Conservation (phyloP, 2,888 invertebrate species). For the Drosophila phalerata region DNA sequence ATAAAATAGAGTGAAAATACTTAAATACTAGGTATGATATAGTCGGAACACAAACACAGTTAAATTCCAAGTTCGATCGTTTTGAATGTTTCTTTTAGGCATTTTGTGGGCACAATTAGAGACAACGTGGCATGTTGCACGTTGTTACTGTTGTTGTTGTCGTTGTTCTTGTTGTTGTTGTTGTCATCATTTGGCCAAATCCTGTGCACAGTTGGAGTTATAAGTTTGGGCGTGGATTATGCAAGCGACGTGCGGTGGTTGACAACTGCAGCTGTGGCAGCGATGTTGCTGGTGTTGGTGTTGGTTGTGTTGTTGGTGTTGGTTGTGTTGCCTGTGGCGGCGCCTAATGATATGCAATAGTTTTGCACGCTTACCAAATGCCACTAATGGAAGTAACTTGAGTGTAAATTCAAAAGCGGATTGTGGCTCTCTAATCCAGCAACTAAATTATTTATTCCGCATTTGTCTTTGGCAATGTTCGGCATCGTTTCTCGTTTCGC, state of each 20-base stretch:
- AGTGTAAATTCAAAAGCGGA: constrained; percentile 81
- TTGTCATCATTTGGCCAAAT: constrained; percentile 60
- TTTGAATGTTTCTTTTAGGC: constrained; percentile 24
- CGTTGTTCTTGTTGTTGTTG: constrained; percentile 17
- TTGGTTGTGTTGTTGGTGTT: neutral
- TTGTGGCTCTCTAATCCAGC: constrained; percentile 76
- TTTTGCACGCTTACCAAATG: constrained; percentile 50
- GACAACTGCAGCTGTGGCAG: constrained; percentile 30
- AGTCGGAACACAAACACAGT: neutral
- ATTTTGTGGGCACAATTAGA: constrained; percentile 49
- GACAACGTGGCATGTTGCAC: constrained; percentile 15
- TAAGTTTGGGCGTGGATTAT: constrained; percentile 67
- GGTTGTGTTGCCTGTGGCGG: constrained; percentile 15
- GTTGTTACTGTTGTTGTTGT: neutral
- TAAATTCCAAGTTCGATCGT: constrained; percentile 21
- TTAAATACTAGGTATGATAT: neutral
- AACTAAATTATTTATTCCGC: constrained; percentile 76
- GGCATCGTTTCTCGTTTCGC: constrained; percentile 13
- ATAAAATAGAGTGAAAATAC: too few relatives aligned
- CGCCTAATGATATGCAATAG: constrained; percentile 80
- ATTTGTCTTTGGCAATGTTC: constrained; percentile 68
- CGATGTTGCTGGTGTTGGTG: neutral
- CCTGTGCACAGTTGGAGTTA: constrained; percentile 58
- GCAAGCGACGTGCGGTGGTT: constrained; percentile 49
- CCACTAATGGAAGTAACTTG: constrained; percentile 79